Conservation (phyloP, 2,113 vertebrate species). For the Ammodytes marinus region DNA sequence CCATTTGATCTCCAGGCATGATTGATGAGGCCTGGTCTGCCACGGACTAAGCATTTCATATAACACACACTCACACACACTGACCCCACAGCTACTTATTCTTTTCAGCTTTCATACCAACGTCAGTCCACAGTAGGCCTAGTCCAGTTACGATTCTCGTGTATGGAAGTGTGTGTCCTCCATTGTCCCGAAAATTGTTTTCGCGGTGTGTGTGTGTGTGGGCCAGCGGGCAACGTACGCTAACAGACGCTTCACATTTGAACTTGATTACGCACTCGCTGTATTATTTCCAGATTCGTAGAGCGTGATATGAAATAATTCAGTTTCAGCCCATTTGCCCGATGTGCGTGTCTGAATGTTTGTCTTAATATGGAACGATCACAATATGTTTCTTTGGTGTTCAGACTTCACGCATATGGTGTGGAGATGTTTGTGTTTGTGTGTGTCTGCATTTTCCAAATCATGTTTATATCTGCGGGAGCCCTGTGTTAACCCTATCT, state of each 20-base stretch:
- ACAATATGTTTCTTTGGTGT: slow-evolving; percentile 64
- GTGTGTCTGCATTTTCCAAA: slow-evolving; percentile 62
- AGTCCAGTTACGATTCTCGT: slow-evolving; percentile 69
- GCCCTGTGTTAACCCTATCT: slow-evolving; percentile 21
- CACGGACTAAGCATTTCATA: slow-evolving; percentile 39
- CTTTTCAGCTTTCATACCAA: slow-evolving; percentile 63
- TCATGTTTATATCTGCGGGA: slow-evolving; percentile 55
- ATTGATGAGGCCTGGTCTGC: slow-evolving; percentile 52
- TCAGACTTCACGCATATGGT: slow-evolving; percentile 71
- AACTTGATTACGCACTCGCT: slow-evolving; percentile 71
- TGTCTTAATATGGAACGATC: slow-evolving; percentile 74
- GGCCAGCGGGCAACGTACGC: slow-evolving; percentile 42
- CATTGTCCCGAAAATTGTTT: slow-evolving; percentile 30
- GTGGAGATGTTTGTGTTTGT: slow-evolving; percentile 65
- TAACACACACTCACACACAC: slow-evolving; percentile 43
- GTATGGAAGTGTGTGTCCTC: slow-evolving; percentile 30
- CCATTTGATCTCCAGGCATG: slow-evolving; percentile 41
- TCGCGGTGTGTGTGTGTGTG: slow-evolving; percentile 43
- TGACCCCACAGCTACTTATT: slow-evolving; percentile 59
- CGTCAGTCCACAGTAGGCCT: slow-evolving; percentile 59
- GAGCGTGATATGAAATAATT: slow-evolving; percentile 81
- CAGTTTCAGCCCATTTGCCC: slow-evolving; percentile 68
- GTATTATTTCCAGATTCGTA: slow-evolving; percentile 83
- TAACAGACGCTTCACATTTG: slow-evolving; percentile 73
- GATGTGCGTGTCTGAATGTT: slow-evolving; percentile 76